phyloP scores from a whole-genome alignment of 1,140 invertebrate species.

The Marisa cornuarietis region DNA sequence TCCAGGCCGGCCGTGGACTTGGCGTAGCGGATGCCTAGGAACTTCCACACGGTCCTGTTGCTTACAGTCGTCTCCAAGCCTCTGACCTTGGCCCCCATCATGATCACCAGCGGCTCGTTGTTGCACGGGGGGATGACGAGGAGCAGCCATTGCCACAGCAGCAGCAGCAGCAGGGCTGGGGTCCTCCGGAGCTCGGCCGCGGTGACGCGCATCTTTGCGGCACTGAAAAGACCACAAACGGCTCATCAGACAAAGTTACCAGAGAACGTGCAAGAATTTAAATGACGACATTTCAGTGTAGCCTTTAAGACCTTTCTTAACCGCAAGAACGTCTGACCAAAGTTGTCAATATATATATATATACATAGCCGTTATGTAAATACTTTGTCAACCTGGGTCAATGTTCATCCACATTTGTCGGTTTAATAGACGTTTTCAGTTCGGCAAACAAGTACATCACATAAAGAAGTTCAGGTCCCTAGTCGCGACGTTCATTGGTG shows the following conservation, averaged over 20 bases:
- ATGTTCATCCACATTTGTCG: no score
- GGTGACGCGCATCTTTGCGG: background rate
- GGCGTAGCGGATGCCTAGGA: constrained; percentile 23
- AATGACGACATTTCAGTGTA: no score
- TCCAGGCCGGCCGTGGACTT: constrained; percentile 1
- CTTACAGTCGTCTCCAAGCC: background rate
- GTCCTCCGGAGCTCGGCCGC: background rate
- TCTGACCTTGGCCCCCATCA: background rate
- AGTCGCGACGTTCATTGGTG: no score
- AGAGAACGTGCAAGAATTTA: background rate
- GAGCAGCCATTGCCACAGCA: background rate
- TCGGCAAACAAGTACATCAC: no score
- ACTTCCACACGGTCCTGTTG: background rate
- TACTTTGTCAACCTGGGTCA: no score
- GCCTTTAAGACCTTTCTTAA: no score
- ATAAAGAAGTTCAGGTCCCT: no score
- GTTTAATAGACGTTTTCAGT: no score
- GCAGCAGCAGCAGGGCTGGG: background rate
- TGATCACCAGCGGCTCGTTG: background rate
- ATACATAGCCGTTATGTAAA: no score
- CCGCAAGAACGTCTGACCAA: no score
- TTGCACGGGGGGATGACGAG: background rate
- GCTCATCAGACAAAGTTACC: background rate
- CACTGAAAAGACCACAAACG: background rate
- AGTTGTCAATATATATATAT: no score